Evolutionary conservation across 2,888 invertebrate genomes (phyloP), one percentile per base, ranked within the genome.

Genomic region (Mellilla xanthometata): DNA sequence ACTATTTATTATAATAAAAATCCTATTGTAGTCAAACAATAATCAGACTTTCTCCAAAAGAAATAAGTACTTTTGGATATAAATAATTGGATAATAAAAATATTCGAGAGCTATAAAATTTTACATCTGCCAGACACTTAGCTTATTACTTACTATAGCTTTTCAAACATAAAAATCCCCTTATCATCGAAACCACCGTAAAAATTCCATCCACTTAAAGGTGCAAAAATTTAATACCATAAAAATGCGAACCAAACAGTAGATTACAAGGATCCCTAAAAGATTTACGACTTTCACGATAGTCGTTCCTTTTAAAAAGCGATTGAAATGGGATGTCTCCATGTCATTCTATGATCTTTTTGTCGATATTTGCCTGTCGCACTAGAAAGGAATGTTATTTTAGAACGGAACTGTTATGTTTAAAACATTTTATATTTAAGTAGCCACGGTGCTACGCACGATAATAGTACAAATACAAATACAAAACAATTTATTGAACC

Each of bases 231-330:
- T 34, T 36, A 47, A 51, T 49, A 51, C 45, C 47, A 56, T 48
- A 55, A 52, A 54, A 57, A 44, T 30, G 39, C 39, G 41, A 44
- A 49, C 31, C 46, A 55, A 56, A 54, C 48, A 52, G 52, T 56
- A 51, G 52, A 60, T 56, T 49, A 56, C 44, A 45, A 30, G 33
- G 46, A 57, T 55, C 49, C 48, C 34, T 13, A 31, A 26, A 40
- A 58, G 57, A 62, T 62, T 61, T 59, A 62, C 58, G 58, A 61
- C 56, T 41, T 36, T 53, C 31, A 39, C 52, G 60, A 58, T 57
- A 54, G 54, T 51, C 44, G 44, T 48, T 39, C 39, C 46, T 54
- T 55, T 52, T 53, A 49, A 53, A 47, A 50, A 50, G 42, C 48
- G 51, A 52, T 55, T 58, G 57, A 60, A 54, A 59, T 62, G 39